phyloP scores from a whole-genome alignment of 1,140 invertebrate species.

The Scylla paramamosain region DNA sequence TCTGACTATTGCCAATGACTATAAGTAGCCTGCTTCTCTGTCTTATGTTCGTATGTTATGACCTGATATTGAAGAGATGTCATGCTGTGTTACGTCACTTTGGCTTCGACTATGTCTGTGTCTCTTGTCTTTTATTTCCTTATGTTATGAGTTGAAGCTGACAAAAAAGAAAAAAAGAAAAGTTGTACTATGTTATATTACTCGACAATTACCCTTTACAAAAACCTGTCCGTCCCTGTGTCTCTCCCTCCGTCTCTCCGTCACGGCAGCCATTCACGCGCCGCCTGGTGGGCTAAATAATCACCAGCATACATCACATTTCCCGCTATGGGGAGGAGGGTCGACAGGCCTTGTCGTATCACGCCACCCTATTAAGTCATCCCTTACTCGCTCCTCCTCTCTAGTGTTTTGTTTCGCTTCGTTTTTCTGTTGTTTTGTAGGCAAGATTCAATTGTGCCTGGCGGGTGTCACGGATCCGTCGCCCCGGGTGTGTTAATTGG shows the following conservation, averaged over 20 bases:
- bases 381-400: not conserved
- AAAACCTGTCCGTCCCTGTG: not conserved
- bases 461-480: not conserved
- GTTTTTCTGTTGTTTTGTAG: not conserved
- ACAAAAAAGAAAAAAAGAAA: too few species aligned
- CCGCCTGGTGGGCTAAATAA: not conserved
- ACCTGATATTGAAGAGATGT: not conserved
- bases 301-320: not conserved
- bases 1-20: too few species aligned
- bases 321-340: not conserved
- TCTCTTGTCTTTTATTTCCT: too few species aligned
- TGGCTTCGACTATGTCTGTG: too few species aligned
- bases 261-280: not conserved
- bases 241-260: not conserved
- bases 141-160: too few species aligned
- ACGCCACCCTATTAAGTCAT: not conserved
- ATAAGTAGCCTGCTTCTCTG: too few species aligned
- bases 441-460: not conserved
- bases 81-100: too few species aligned
- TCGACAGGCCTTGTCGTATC: not conserved
- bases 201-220: not conserved
- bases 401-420: not conserved
- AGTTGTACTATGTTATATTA: too few species aligned
- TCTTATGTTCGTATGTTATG: too few species aligned
- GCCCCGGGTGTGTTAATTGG: not conserved